Evolutionary conservation across 1,140 invertebrate genomes (phyloP).

Genomic region (Mycetomoellerius zeteki): DNA sequence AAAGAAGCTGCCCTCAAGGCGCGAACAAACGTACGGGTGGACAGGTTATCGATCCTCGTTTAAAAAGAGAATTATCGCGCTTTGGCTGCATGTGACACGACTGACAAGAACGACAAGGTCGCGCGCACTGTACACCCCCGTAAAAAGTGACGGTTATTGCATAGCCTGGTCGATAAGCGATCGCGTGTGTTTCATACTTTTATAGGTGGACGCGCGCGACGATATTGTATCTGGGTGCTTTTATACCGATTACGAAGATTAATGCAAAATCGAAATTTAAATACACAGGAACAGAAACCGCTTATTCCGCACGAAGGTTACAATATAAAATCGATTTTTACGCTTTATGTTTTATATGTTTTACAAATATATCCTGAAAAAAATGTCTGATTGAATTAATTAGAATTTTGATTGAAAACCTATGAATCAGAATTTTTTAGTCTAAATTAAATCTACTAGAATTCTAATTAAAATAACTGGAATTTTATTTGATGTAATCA

Average conservation of each 20-base stretch:
- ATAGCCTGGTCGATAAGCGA: slow-evolving; percentile 64
- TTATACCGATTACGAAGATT: slow-evolving; percentile 20
- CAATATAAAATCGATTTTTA: no score
- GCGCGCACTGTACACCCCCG: slow-evolving; percentile 24
- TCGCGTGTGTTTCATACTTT: slow-evolving; percentile 54
- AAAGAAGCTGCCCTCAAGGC: slow-evolving; percentile 34
- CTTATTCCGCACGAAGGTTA: background rate
- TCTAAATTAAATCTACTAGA: no score
- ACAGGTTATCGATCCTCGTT: slow-evolving; percentile 65
- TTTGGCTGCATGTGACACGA: slow-evolving; percentile 50
- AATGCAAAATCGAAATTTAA: slow-evolving; percentile 42
- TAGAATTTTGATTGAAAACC: no score
- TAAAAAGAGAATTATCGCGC: slow-evolving; percentile 49
- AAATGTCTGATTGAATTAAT: no score
- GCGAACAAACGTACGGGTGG: background rate
- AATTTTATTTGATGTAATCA: no score
- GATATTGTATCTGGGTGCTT: background rate
- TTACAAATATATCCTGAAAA: background rate
- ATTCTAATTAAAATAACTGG: no score
- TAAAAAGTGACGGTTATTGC: slow-evolving; percentile 65
- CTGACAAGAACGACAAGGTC: slow-evolving; percentile 64
- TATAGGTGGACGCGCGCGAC: background rate
- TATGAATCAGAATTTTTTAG: no score
- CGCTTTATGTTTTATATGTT: background rate
- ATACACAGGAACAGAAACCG: background rate